Conservation (phyloP, 2,113 vertebrate species). For the Thomomys bottae region DNA sequence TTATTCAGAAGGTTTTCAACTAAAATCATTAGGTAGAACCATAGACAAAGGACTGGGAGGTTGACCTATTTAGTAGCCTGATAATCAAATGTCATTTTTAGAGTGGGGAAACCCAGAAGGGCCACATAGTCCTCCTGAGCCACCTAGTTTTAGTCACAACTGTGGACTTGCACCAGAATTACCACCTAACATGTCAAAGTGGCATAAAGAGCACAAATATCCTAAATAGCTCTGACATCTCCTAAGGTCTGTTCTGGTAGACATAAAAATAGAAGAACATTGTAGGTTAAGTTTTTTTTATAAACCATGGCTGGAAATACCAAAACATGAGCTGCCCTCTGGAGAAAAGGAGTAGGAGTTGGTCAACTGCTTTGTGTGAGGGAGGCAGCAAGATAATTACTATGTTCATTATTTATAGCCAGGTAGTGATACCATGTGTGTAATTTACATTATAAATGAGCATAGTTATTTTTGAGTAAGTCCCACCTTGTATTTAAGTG, state of each 20-base stretch:
- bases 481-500: conserved; percentile 2
- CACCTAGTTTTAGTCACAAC: neutral
- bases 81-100: neutral
- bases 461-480: conserved; percentile 33
- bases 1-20: neutral
- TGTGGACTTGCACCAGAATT: neutral
- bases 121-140: neutral
- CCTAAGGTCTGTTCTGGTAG: neutral
- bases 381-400: neutral
- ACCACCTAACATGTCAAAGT: neutral
- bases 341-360: conserved; percentile 52
- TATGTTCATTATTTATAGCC: conserved; percentile 6
- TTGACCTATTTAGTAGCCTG: neutral
- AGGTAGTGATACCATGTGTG: neutral
- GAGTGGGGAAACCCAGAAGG: neutral
- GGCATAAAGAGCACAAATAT: neutral
- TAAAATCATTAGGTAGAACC: neutral
- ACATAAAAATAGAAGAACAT: conserved; percentile 57
- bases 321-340: conserved; percentile 49
- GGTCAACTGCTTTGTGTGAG: neutral
- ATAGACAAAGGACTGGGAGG: neutral
- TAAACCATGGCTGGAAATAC: conserved; percentile 63
- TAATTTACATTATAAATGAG: neutral
- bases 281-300: conserved; percentile 11
- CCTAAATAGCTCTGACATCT: neutral